Evolutionary conservation across 2,888 invertebrate genomes (phyloP).

Genomic region (Tenthredo mesomela): DNA sequence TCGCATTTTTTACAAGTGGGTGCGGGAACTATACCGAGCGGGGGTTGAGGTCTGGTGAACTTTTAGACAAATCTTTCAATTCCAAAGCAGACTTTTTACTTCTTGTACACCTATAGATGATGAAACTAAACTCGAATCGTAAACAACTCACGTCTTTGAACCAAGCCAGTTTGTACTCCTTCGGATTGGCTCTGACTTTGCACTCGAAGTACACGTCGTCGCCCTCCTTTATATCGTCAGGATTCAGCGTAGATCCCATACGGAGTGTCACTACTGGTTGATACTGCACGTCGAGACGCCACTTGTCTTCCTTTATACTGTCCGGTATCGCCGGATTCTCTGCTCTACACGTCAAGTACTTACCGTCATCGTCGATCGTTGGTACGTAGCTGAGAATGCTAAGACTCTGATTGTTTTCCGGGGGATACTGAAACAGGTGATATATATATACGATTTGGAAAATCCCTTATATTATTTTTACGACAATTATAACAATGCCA

Average conservation of each 20-base stretch:
- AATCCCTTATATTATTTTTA: neutral
- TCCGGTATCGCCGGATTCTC: slow-evolving; percentile 92
- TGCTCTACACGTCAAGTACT: slow-evolving; percentile 92
- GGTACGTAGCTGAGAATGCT: slow-evolving; percentile 92
- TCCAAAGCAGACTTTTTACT: neutral
- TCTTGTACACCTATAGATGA: neutral
- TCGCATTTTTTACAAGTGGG: neutral
- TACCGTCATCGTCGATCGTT: slow-evolving; percentile 92
- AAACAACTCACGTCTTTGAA: slow-evolving; percentile 89
- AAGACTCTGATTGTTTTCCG: slow-evolving; percentile 88
- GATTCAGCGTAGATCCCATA: slow-evolving; percentile 91
- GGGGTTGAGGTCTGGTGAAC: neutral
- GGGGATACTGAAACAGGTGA: slow-evolving; percentile 84
- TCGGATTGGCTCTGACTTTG: slow-evolving; percentile 91
- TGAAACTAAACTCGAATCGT: neutral
- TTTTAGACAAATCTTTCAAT: neutral
- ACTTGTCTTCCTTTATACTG: slow-evolving; percentile 92
- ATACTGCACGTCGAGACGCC: slow-evolving; percentile 94
- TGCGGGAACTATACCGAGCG: neutral
- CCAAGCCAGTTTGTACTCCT: slow-evolving; percentile 91
- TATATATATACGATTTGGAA: neutral
- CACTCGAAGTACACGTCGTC: slow-evolving; percentile 95
- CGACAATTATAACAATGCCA: neutral
- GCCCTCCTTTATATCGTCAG: slow-evolving; percentile 93
- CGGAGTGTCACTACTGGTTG: slow-evolving; percentile 91